Conservation (phyloP, 2,888 invertebrate genomes). For the Argyresthia goedartella region DNA sequence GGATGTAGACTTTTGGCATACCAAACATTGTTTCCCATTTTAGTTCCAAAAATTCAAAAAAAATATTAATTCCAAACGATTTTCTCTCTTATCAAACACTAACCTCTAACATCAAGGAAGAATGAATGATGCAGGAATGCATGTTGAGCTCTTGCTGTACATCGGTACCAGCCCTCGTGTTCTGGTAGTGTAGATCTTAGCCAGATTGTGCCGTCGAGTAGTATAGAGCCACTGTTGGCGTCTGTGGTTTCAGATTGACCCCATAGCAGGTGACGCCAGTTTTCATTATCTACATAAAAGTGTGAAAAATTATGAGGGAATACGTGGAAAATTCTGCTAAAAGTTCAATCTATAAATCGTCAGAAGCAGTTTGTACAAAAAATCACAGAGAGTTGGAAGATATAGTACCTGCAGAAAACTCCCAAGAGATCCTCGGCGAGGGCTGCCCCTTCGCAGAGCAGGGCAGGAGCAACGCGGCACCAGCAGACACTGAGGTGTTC, state of each 20-base stretch:
- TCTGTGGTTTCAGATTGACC: conserved; percentile 52
- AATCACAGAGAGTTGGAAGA: too few relatives aligned
- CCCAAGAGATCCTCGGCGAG: conserved; percentile 79
- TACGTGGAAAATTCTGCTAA: too few relatives aligned
- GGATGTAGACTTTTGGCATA: too few relatives aligned
- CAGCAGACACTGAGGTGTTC: conserved; percentile 82
- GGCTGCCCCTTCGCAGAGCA: conserved; percentile 88
- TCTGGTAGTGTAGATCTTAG: conserved; percentile 79
- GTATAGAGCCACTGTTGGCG: conserved; percentile 65
- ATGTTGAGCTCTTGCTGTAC: conserved; percentile 76
- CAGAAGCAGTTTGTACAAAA: too few relatives aligned
- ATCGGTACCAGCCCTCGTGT: conserved; percentile 88
- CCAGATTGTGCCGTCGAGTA: conserved; percentile 81
- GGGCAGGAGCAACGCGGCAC: conserved; percentile 78
- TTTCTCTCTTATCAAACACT: too few relatives aligned
- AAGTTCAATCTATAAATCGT: too few relatives aligned
- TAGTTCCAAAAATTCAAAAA: too few relatives aligned
- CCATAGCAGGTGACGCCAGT: conserved; percentile 60
- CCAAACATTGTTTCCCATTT: too few relatives aligned
- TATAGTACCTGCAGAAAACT: conserved; percentile 76
- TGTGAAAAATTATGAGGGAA: not conserved
- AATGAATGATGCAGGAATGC: conserved; percentile 55
- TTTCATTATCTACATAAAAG: conserved; percentile 41
- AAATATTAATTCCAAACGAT: too few relatives aligned
- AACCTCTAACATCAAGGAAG: conserved; percentile 57